Evolutionary conservation across 2,113 vertebrate genomes (phyloP).

Genomic region (Clinocottus analis): DNA sequence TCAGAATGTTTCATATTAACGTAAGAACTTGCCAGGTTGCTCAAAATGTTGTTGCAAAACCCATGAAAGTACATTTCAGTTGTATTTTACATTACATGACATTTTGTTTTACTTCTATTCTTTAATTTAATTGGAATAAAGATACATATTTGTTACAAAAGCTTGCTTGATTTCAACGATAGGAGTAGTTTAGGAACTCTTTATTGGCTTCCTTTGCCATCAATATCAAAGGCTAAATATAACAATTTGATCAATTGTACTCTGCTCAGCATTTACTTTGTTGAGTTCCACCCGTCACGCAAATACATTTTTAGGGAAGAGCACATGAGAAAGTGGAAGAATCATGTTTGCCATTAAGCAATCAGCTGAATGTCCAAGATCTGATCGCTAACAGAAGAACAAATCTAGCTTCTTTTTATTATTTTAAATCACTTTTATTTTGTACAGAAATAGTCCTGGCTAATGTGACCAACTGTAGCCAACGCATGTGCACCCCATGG

Average conservation of each 20-base stretch:
- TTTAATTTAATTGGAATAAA: no score
- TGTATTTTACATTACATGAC: no score
- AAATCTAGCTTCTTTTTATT: background rate
- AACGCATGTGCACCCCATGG: no score
- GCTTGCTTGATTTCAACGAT: background rate
- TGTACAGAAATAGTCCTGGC: no score
- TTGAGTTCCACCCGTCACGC: background rate
- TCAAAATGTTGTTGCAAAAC: background rate
- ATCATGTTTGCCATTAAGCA: background rate
- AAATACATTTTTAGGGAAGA: background rate
- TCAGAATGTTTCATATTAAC: no score
- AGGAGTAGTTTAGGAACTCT: background rate
- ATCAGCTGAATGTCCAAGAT: conserved; percentile 19
- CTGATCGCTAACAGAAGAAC: background rate
- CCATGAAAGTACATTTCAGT: no score
- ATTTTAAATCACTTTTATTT: background rate
- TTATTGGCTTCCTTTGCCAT: background rate
- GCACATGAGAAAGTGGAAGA: conserved; percentile 7
- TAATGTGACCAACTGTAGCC: no score
- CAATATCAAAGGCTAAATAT: background rate
- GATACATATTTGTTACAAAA: background rate
- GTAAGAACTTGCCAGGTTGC: no score
- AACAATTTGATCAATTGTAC: background rate
- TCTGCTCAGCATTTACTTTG: background rate
- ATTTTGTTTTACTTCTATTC: no score